These are phyloP conservation scores for Dryobotodes eremita DNA, from an alignment of 2,888 invertebrate genomes.

Conservation along the genomic window DNA sequence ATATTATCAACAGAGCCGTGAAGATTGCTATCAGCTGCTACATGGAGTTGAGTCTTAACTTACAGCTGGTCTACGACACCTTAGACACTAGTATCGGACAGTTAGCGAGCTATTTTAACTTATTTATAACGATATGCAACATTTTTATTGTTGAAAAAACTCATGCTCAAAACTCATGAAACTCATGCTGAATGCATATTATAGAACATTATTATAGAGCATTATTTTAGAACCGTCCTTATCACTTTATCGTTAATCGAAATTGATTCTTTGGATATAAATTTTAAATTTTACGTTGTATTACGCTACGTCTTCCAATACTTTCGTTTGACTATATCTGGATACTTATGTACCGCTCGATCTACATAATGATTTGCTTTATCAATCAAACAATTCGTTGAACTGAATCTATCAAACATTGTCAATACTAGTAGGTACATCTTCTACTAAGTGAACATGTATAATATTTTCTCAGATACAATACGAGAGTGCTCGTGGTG, in stretches of 20 bases:
- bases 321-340: neutral
- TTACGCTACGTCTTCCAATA: neutral
- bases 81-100: conserved; percentile 12
- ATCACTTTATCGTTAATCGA: neutral
- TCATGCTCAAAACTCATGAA: too few relatives aligned
- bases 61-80: conserved; percentile 35
- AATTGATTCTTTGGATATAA: too few relatives aligned
- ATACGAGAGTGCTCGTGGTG: conserved; percentile 26
- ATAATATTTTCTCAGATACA: conserved; percentile 18
- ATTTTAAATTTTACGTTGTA: neutral
- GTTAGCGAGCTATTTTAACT: conserved; percentile 26
- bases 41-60: conserved; percentile 44
- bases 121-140: neutral
- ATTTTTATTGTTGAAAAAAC: neutral
- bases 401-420: neutral
- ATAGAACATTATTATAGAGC: too few relatives aligned
- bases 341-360: neutral
- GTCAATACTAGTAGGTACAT: neutral
- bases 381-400: neutral
- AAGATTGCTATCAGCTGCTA: conserved; percentile 59
- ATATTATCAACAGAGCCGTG: conserved; percentile 60
- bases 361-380: neutral
- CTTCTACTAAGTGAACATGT: neutral
- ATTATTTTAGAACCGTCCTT: conserved; percentile 1
- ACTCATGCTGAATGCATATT: neutral